Evolutionary conservation across 2,888 invertebrate genomes (phyloP), one percentile per base, ranked within the genome.

Genomic region (Penaeus monodon): DNA sequence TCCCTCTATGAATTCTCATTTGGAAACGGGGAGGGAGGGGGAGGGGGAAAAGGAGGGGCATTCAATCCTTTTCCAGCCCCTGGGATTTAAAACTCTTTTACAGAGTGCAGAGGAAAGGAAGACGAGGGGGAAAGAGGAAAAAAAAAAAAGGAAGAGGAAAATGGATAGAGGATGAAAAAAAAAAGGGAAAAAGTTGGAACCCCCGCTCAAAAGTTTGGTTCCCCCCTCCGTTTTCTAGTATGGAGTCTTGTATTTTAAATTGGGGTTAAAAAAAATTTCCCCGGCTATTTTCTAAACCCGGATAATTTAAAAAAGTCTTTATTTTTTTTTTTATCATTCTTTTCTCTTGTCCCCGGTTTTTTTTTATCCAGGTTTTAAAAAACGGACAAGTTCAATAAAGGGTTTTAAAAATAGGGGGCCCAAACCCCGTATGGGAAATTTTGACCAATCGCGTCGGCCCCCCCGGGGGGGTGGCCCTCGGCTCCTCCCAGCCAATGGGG

Each of bases 381-480:
- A 83, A 68, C 44, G 82, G 44, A 64, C 78, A 63, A 78, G 86
- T 86, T 86, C 82, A 86, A 86, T 86, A 86, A 83, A 73, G 86
- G 82, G n/a, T n/a, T 79, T 82, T 49, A 83, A 86, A 86, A 86
- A 86, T 86, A 86, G 82, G 79, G 82, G 76, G 82, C 70, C 78
- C n/a, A n/a, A 82, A 82, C 86, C 86, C 65, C 78, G 82, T 86
- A 86, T 83, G 83, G 79, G 86, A 79, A 83, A 78, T 44, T 65
- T 79, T 70, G 73, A 49, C 86, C 86, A 86, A 86, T 86, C 64
- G 78, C 22, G 64, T 57, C 29, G 78, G 14, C 14, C 29, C 8
- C 27, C 14, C 29, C 8, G 44, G 82, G 78, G 86, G 86, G 79
- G 86, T 82, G 86, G 82, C 79, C 63, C 12, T 82, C 64, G 49